Percentiles rank a stretch among this genome's conserved stretches.
phyloP scores from a whole-genome alignment of 2,888 invertebrate species.

The Cremastobaeus sp. region DNA sequence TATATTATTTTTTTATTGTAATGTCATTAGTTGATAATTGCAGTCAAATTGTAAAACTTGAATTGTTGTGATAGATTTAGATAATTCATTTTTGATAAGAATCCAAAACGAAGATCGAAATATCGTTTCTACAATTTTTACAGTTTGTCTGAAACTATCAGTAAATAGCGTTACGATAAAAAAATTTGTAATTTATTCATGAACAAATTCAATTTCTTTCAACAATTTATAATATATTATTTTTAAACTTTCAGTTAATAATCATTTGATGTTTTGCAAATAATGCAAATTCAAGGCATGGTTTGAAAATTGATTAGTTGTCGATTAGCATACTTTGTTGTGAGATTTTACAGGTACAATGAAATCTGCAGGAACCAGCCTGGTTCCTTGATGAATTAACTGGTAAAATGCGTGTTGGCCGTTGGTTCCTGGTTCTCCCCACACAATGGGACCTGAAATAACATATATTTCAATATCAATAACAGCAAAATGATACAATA shows the following conservation, averaged over 20 bases:
- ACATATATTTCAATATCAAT: neutral
- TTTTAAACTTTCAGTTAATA: neutral
- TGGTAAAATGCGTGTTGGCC: slow-evolving; percentile 99
- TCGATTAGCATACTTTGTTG: slow-evolving; percentile 80
- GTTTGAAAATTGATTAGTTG: neutral
- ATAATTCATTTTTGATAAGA: too few relatives aligned
- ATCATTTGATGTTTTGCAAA: neutral
- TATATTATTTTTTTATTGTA: too few relatives aligned
- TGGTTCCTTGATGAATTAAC: slow-evolving; percentile 95
- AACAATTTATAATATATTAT: too few relatives aligned
- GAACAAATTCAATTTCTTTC: too few relatives aligned
- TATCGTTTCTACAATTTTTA: too few relatives aligned
- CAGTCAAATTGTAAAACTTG: too few relatives aligned
- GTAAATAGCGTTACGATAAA: too few relatives aligned
- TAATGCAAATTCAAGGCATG: neutral
- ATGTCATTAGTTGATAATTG: too few relatives aligned
- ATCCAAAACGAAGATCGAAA: too few relatives aligned
- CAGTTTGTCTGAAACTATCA: too few relatives aligned
- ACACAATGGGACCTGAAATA: slow-evolving; percentile 79
- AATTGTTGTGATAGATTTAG: too few relatives aligned
- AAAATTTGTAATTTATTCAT: too few relatives aligned
- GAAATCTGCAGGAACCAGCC: slow-evolving; percentile 97
- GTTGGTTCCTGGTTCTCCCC: slow-evolving; percentile 99
- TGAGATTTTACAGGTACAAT: slow-evolving; percentile 95
- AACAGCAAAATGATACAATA: neutral